Evolutionary conservation across 2,888 invertebrate species (phyloP).

Genomic region (Anthrax anthrax): DNA sequence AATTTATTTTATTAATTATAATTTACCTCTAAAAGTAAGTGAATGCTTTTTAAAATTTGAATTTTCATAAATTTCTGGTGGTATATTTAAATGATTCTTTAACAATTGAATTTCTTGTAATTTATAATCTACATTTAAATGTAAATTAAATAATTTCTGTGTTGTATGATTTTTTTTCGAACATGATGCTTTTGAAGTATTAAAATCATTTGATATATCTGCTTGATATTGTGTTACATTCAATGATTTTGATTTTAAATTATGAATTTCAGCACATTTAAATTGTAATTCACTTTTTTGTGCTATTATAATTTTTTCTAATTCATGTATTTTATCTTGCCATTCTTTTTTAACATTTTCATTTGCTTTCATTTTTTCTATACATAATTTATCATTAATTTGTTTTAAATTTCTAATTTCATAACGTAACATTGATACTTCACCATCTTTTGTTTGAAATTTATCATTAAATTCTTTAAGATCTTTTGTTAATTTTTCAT

Average conservation of each 20-base stretch:
- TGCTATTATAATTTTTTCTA: slow-evolving; percentile 9
- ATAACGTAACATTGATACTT: slow-evolving; percentile 11
- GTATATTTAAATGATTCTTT: background rate
- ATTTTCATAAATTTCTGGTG: slow-evolving; percentile 3
- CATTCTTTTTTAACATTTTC: slow-evolving; percentile 10
- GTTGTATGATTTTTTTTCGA: background rate
- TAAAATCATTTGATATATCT: background rate
- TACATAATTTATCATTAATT: slow-evolving; percentile 8
- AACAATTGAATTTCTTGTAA: slow-evolving; percentile 8
- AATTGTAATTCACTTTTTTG: slow-evolving; percentile 12
- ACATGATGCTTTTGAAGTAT: background rate
- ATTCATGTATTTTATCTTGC: slow-evolving; percentile 10
- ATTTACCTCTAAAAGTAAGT: slow-evolving; percentile 5
- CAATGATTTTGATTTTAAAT: slow-evolving; percentile 8
- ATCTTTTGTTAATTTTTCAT: slow-evolving; percentile 9
- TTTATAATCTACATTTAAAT: slow-evolving; percentile 4
- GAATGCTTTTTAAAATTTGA: background rate
- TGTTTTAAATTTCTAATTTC: slow-evolving; percentile 10
- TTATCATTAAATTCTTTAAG: slow-evolving; percentile 8
- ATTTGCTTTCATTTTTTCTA: slow-evolving; percentile 10
- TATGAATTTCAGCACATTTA: slow-evolving; percentile 11
- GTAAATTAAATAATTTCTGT: background rate
- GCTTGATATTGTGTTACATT: slow-evolving; percentile 6
- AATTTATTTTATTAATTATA: background rate
- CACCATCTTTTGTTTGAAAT: slow-evolving; percentile 14